These are phyloP conservation scores for Oryctes rhinoceros DNA, from an alignment of 1,140 invertebrate genomes.

Conservation along the genomic window DNA sequence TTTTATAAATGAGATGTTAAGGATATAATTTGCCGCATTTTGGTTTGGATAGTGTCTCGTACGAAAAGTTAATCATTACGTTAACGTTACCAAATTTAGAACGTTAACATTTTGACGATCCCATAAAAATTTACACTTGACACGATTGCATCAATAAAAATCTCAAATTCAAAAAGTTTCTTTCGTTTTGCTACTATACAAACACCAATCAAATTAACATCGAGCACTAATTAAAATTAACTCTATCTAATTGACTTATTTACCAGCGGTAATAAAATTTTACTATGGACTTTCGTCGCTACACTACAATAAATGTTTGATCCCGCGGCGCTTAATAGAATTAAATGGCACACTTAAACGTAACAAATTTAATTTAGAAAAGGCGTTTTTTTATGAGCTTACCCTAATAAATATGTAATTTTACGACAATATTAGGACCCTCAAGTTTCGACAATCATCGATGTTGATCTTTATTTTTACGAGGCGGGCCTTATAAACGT, in stretches of 20 bases:
- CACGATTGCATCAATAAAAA: not conserved
- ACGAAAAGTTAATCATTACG: too few species aligned
- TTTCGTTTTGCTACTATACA: too few species aligned
- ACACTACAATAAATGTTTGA: not conserved
- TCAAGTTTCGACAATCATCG: not conserved
- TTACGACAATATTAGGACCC: not conserved
- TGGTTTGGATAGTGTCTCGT: too few species aligned
- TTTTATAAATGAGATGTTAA: too few species aligned
- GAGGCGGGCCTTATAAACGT: not conserved
- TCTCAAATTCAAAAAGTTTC: not conserved
- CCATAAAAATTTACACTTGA: too few species aligned
- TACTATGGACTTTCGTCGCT: not conserved
- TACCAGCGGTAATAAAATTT: not conserved
- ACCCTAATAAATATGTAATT: slow-evolving; percentile 22
- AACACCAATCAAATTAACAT: not conserved
- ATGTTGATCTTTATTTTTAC: slow-evolving; percentile 16
- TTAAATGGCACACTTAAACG: not conserved
- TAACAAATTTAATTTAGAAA: slow-evolving; percentile 16
- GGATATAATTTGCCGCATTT: too few species aligned
- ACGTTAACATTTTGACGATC: too few species aligned
- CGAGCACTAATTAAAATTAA: slow-evolving; percentile 8
- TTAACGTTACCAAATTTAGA: too few species aligned
- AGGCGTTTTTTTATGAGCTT: not conserved
- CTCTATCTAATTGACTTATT: slow-evolving; percentile 2
- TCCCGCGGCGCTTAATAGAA: not conserved